A percentile compares a stretch with the other conserved stretches of the same genome.
These are phyloP conservation scores for Spicauda simplicius DNA, from an alignment of 2,888 invertebrate species.

Conservation along the genomic window DNA sequence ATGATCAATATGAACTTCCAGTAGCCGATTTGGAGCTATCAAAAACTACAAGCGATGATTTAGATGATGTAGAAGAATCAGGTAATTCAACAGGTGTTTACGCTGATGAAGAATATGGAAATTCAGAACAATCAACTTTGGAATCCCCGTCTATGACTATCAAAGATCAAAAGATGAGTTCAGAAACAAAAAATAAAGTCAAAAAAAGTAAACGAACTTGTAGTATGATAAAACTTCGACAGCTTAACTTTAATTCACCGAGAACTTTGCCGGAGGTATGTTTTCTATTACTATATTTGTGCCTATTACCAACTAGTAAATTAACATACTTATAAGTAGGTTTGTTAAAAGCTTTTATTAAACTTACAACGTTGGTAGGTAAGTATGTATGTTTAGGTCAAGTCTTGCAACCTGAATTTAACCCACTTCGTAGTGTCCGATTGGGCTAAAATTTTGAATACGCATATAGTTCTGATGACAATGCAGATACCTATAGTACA, in stretches of 20 bases:
- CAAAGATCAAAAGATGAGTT: slow-evolving; percentile 2
- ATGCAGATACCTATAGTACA: too few species aligned
- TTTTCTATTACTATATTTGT: not conserved
- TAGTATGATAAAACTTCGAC: slow-evolving; percentile 61
- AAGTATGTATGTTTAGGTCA: too few species aligned
- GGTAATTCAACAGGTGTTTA: slow-evolving; percentile 38
- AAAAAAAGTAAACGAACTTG: slow-evolving; percentile 49
- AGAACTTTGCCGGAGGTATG: slow-evolving; percentile 70
- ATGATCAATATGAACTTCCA: slow-evolving; percentile 13
- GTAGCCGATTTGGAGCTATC: slow-evolving; percentile 6
- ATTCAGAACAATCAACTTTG: slow-evolving; percentile 45
- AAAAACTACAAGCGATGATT: slow-evolving; percentile 26
- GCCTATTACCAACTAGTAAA: too few species aligned
- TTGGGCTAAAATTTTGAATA: too few species aligned
- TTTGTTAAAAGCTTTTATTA: too few species aligned
- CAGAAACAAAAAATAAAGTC: slow-evolving; percentile 18
- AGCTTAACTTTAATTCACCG: slow-evolving; percentile 64
- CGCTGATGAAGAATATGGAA: slow-evolving; percentile 44
- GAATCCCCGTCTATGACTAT: not conserved
- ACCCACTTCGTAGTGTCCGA: too few species aligned
- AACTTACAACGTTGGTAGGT: too few species aligned
- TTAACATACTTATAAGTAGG: too few species aligned
- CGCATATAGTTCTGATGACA: too few species aligned
- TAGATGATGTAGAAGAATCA: slow-evolving; percentile 34
- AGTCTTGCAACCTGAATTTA: too few species aligned